Percentiles rank a stretch among this genome's conserved stretches.
phyloP scores from a whole-genome alignment of 2,797 vertebrate genomes.

The Lacerta agilis region DNA sequence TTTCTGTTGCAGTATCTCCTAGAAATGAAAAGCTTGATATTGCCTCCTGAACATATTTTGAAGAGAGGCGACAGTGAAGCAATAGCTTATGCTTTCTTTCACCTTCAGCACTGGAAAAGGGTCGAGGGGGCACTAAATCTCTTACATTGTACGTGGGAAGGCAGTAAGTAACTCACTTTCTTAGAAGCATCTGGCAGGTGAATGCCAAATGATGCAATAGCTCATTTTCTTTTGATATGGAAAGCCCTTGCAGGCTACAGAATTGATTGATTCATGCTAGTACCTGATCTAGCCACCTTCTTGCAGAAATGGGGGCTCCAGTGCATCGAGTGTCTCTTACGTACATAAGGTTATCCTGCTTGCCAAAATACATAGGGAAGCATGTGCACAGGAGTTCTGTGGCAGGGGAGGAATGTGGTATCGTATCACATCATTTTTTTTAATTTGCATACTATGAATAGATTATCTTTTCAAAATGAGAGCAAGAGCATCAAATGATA shows the following conservation, averaged over 20 bases:
- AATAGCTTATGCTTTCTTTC: slow-evolving; percentile 97
- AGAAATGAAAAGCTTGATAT: slow-evolving; percentile 99
- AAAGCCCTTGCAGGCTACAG: not conserved
- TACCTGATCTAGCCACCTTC: not conserved
- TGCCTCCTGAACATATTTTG: slow-evolving; percentile 97
- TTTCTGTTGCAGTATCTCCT: slow-evolving; percentile 90
- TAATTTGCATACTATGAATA: no score
- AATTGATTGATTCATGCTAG: not conserved
- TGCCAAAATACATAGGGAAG: not conserved
- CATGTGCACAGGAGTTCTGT: not conserved
- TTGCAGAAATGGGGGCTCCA: not conserved
- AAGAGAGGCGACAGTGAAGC: slow-evolving; percentile 98
- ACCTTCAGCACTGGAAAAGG: slow-evolving; percentile 98
- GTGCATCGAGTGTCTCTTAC: not conserved
- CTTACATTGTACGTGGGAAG: slow-evolving; percentile 98
- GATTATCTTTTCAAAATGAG: no score
- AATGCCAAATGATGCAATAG: slow-evolving; percentile 26
- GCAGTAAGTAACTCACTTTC: slow-evolving; percentile 90
- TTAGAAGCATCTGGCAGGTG: slow-evolving; percentile 51
- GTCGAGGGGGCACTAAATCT: slow-evolving; percentile 97
- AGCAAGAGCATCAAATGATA: no score
- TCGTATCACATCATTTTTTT: no score
- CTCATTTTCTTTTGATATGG: slow-evolving; percentile 37
- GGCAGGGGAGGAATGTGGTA: not conserved
- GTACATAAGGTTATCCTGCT: not conserved